phyloP scores from a whole-genome alignment of 2,888 invertebrate species.

The Notodonta dromedarius region DNA sequence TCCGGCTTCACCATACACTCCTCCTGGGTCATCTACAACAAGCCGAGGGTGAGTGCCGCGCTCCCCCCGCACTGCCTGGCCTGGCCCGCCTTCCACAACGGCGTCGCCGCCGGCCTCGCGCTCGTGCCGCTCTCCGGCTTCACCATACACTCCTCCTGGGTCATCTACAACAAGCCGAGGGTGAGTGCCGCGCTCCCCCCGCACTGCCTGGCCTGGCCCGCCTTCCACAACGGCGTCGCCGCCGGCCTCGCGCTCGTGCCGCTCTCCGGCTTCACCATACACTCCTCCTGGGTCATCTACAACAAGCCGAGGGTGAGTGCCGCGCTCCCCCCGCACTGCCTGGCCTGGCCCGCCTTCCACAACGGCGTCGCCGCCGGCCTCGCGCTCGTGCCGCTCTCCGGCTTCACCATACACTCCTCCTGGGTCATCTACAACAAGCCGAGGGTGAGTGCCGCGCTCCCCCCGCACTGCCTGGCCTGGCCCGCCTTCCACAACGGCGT shows the following conservation, averaged over 20 bases:
- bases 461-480: constrained; percentile 86
- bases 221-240: constrained; percentile 96
- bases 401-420: constrained; percentile 91
- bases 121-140: constrained; percentile 87
- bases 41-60: constrained; percentile 85
- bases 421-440: constrained; percentile 96
- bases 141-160: constrained; percentile 94
- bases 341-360: constrained; percentile 96
- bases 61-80: constrained; percentile 64
- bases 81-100: constrained; percentile 98
- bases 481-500: constrained; percentile 97
- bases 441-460: constrained; percentile 65
- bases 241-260: constrained; percentile 91
- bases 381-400: constrained; percentile 87
- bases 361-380: constrained; percentile 97
- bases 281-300: constrained; percentile 94
- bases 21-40: constrained; percentile 94
- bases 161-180: constrained; percentile 94
- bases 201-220: constrained; percentile 86
- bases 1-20: constrained; percentile 90
- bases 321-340: constrained; percentile 38
- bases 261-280: constrained; percentile 86
- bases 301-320: constrained; percentile 88
- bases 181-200: constrained; percentile 42
- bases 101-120: constrained; percentile 94